phyloP scores from a whole-genome alignment of 1,140 invertebrate genomes.

The Lasaia peninsularis region DNA sequence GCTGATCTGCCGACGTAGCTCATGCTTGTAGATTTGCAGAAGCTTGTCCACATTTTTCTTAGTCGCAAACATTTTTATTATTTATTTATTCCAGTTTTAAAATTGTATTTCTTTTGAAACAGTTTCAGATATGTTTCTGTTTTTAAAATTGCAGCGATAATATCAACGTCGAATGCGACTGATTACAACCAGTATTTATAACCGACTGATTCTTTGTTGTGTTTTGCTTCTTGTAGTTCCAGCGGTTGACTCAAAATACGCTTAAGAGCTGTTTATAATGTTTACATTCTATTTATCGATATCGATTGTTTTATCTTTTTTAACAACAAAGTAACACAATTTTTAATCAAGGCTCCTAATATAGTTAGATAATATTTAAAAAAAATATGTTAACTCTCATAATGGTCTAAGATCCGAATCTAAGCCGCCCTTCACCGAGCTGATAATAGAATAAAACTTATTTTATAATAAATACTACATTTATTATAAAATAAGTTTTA shows the following conservation, averaged over 20 bases:
- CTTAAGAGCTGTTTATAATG: constrained; percentile 47
- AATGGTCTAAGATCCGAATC: too few species aligned
- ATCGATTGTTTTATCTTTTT: constrained; percentile 41
- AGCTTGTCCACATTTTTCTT: constrained; percentile 64
- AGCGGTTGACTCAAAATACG: constrained; percentile 52
- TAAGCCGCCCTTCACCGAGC: too few species aligned
- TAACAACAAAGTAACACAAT: not conserved
- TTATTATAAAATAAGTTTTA: too few species aligned
- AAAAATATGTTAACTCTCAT: too few species aligned
- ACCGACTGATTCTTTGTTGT: constrained; percentile 73
- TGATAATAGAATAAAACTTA: too few species aligned
- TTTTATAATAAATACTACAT: too few species aligned
- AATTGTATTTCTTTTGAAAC: too few species aligned
- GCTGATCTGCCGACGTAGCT: constrained; percentile 74
- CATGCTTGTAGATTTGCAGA: constrained; percentile 66
- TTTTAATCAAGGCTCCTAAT: too few species aligned
- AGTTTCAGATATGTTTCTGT: too few species aligned
- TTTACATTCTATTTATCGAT: constrained; percentile 66
- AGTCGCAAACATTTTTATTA: constrained; percentile 65
- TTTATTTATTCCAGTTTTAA: constrained; percentile 12
- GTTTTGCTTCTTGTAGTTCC: constrained; percentile 60
- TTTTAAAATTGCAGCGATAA: not conserved
- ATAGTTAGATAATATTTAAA: too few species aligned
- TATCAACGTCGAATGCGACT: constrained; percentile 27
- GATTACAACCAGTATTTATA: constrained; percentile 54